Evolutionary conservation across 2,113 vertebrate genomes (phyloP).

Genomic region (Macaca nemestrina): DNA sequence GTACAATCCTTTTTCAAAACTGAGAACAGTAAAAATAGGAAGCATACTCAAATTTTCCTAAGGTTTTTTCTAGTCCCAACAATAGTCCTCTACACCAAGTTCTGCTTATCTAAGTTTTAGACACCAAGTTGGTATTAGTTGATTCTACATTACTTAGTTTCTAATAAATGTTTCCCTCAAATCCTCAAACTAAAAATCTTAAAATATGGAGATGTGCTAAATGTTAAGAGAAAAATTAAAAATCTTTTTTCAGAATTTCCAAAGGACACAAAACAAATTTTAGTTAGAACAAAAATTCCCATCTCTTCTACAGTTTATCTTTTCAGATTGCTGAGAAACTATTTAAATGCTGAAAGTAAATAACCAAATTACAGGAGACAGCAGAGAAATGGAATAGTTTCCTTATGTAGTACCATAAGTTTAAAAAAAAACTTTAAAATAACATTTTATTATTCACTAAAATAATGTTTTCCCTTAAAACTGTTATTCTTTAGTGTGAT

Average conservation of each 20-base stretch:
- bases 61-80: conserved; percentile 22
- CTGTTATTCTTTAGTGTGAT: conserved; percentile 23
- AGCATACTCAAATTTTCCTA: conserved; percentile 21
- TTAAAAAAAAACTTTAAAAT: not conserved
- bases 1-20: conserved; percentile 55
- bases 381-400: not conserved
- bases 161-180: conserved; percentile 39
- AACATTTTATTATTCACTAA: conserved; percentile 18
- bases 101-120: conserved; percentile 25
- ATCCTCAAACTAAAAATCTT: conserved; percentile 24
- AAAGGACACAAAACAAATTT: conserved; percentile 12
- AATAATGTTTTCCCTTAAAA: conserved; percentile 38
- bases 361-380: not conserved
- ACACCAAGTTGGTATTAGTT: not conserved
- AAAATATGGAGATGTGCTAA: not conserved
- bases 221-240: conserved; percentile 41
- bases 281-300: conserved; percentile 15
- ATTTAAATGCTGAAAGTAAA: conserved; percentile 22
- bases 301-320: conserved; percentile 27
- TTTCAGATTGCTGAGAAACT: conserved; percentile 26
- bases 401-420: not conserved
- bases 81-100: conserved; percentile 5
- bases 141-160: conserved; percentile 29
- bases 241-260: not conserved
- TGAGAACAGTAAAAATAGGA: conserved; percentile 40